These are phyloP conservation scores for Phortica magna DNA, from an alignment of 2,888 invertebrate genomes.

Conservation along the genomic window DNA sequence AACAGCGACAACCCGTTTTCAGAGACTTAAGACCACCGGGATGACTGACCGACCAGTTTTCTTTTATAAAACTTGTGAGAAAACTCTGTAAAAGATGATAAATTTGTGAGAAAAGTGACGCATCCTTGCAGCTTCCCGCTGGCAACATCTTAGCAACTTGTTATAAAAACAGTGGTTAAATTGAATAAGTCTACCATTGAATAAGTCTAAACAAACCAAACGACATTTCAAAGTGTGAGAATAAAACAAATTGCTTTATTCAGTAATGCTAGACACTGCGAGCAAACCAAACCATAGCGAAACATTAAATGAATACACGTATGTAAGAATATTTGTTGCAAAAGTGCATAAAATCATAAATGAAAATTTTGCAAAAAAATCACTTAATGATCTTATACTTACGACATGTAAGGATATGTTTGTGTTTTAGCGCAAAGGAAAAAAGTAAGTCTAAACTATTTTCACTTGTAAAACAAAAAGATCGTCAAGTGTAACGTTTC, in stretches of 20 bases:
- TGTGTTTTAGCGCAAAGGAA: too few species aligned
- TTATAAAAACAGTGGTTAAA: slow-evolving; percentile 52
- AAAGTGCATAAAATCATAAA: too few species aligned
- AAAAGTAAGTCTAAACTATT: too few species aligned
- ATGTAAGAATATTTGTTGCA: too few species aligned
- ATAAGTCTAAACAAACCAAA: slow-evolving; percentile 46
- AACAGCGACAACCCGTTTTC: slow-evolving; percentile 30
- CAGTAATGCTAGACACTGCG: neutral
- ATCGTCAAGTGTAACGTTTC: too few species aligned
- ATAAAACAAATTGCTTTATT: neutral
- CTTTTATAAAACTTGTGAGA: slow-evolving; percentile 60
- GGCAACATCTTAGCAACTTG: slow-evolving; percentile 55
- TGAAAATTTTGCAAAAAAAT: too few species aligned
- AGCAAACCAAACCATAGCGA: too few species aligned
- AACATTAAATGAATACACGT: too few species aligned
- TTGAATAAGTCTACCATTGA: slow-evolving; percentile 62
- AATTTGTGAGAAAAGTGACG: slow-evolving; percentile 30
- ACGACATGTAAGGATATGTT: too few species aligned
- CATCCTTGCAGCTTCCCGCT: slow-evolving; percentile 46
- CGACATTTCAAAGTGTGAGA: slow-evolving; percentile 29
- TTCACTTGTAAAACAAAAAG: too few species aligned
- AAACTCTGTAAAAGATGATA: slow-evolving; percentile 49
- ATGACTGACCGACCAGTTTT: slow-evolving; percentile 51
- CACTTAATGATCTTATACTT: too few species aligned
- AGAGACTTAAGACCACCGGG: slow-evolving; percentile 1